Conservation (phyloP, 2,113 vertebrate species). For the Rhabdornis inornatus region DNA sequence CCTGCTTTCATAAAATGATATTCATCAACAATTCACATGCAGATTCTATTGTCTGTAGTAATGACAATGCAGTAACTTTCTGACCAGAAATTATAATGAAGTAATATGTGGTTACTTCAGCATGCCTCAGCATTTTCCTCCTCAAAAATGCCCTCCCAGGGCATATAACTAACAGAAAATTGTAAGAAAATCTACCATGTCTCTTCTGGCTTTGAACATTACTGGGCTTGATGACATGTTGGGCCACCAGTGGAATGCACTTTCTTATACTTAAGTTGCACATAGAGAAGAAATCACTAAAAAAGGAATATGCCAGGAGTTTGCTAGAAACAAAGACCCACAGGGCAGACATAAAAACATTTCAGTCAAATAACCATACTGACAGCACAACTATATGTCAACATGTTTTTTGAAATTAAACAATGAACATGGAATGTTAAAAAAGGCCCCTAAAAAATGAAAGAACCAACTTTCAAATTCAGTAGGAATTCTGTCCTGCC, state of each 20-base stretch:
- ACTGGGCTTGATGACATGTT: background rate
- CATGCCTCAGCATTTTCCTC: background rate
- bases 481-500: background rate
- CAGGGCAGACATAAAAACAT: background rate
- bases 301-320: background rate
- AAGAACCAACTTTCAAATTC: background rate
- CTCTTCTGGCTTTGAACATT: background rate
- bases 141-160: background rate
- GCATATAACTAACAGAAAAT: background rate
- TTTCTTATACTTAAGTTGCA: background rate
- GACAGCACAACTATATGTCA: background rate
- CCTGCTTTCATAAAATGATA: background rate
- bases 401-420: background rate
- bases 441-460: background rate
- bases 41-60: background rate
- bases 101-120: background rate
- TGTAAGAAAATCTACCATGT: background rate
- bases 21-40: background rate
- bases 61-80: background rate
- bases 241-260: background rate
- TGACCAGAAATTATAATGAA: background rate
- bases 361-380: background rate
- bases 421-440: background rate
- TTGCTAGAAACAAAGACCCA: background rate
- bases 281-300: background rate